A percentile compares a stretch with the other conserved stretches of the same genome.
phyloP scores from a whole-genome alignment of 2,113 vertebrate species.

The Pyrgilauda ruficollis region DNA sequence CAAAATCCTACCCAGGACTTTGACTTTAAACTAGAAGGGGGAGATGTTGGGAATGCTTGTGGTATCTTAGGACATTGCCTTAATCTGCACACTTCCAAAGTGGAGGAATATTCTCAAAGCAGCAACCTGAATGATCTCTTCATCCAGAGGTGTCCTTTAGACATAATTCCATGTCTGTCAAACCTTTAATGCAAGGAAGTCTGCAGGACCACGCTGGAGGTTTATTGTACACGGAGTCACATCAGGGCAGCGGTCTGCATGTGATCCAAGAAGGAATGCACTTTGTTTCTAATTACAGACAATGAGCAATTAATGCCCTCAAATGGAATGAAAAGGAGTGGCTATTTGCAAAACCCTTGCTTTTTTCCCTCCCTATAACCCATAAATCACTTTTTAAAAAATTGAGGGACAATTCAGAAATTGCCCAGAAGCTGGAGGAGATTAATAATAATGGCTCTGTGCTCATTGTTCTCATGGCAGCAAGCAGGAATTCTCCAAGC shows the following conservation, averaged over 20 bases:
- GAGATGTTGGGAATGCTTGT: neutral
- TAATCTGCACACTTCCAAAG: neutral
- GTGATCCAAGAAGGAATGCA: neutral
- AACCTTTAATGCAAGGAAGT: neutral
- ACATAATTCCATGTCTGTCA: neutral
- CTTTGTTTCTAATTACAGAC: constrained; percentile 57
- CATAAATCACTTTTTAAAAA: constrained; percentile 22
- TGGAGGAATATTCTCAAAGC: neutral
- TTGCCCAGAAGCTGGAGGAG: constrained; percentile 34
- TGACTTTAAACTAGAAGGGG: neutral
- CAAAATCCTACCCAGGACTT: neutral
- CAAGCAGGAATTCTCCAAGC: neutral
- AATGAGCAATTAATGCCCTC: constrained; percentile 44
- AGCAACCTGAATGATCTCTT: neutral
- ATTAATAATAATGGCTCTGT: neutral
- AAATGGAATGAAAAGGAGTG: constrained; percentile 24
- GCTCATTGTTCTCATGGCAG: neutral
- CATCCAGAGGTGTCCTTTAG: neutral
- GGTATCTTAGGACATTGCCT: neutral
- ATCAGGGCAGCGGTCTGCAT: constrained; percentile 38
- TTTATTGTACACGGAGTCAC: neutral
- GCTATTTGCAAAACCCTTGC: constrained; percentile 22
- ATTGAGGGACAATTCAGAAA: neutral
- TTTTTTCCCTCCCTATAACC: neutral
- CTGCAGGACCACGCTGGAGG: neutral